Percentiles rank a stretch among this genome's conserved stretches.
Conservation (phyloP, 2,888 invertebrate species). For the Sinentomon sp. region DNA sequence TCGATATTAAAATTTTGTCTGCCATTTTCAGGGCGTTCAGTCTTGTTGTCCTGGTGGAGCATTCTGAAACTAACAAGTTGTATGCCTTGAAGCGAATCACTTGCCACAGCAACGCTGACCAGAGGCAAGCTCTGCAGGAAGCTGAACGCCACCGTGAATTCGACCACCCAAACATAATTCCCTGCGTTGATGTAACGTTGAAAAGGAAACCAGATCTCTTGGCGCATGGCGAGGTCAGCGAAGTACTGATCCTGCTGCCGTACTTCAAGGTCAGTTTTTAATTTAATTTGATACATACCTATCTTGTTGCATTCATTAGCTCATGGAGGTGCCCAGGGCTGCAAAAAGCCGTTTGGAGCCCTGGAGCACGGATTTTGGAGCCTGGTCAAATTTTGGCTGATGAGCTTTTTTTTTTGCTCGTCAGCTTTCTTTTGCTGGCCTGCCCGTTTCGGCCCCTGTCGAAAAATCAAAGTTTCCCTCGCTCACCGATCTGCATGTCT, state of each 20-base stretch:
- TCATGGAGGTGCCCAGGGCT: no score
- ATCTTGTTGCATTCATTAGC: not conserved
- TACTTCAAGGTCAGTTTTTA: no score
- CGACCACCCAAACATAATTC: conserved; percentile 41
- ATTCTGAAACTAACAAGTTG: conserved; percentile 30
- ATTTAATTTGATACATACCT: not conserved
- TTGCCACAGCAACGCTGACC: conserved; percentile 52
- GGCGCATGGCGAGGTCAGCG: conserved; percentile 34
- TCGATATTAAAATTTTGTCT: conserved; percentile 7
- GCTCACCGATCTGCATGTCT: no score
- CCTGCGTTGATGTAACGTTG: conserved; percentile 36
- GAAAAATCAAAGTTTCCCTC: no score
- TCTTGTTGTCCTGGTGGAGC: conserved; percentile 44
- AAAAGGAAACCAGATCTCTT: conserved; percentile 33
- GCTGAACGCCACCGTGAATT: conserved; percentile 40
- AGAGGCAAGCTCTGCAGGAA: conserved; percentile 30
- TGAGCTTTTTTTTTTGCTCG: no score
- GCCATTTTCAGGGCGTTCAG: conserved; percentile 48
- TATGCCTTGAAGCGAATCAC: conserved; percentile 51
- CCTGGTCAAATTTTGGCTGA: no score
- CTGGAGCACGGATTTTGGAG: no score
- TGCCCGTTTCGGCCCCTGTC: no score
- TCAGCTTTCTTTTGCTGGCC: no score
- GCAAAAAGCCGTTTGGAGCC: no score
- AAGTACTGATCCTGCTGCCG: conserved; percentile 42